Conservation (phyloP, 2,113 vertebrate genomes). For the Saccopteryx bilineata region DNA sequence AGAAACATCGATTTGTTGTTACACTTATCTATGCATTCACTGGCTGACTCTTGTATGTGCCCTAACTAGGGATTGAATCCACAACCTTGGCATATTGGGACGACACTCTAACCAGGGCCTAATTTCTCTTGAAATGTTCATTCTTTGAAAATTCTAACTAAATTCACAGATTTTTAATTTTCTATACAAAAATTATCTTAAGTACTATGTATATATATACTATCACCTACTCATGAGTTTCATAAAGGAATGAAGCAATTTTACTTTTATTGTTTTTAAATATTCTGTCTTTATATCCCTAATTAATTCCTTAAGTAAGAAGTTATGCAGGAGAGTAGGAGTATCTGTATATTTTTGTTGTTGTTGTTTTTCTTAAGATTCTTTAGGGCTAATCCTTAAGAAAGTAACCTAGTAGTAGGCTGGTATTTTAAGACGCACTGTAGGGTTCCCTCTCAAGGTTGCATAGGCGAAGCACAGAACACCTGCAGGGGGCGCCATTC, state of each 20-base stretch:
- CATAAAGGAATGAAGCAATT: background rate
- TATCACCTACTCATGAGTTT: background rate
- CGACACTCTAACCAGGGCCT: no score
- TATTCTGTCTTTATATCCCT: background rate
- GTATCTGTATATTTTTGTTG: background rate
- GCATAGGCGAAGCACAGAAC: accelerated
- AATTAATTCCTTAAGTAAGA: background rate
- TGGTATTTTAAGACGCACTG: background rate
- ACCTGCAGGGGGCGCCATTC: background rate
- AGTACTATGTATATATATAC: background rate
- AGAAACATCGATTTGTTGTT: no score
- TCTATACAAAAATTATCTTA: background rate
- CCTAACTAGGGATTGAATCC: no score
- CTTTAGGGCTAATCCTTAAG: background rate
- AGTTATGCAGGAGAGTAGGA: background rate
- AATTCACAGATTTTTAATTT: background rate
- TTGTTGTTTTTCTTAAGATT: background rate
- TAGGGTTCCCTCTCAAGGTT: accelerated
- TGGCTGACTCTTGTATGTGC: no score
- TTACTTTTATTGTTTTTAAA: background rate
- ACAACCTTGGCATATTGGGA: no score
- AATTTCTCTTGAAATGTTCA: background rate
- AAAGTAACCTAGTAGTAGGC: background rate
- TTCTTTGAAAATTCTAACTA: slow-evolving; percentile 22
- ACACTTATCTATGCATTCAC: no score